A percentile compares a stretch with the other conserved stretches of the same genome.
Evolutionary conservation across 2,888 invertebrate species (phyloP).

Genomic region (Ceramica pisi): DNA sequence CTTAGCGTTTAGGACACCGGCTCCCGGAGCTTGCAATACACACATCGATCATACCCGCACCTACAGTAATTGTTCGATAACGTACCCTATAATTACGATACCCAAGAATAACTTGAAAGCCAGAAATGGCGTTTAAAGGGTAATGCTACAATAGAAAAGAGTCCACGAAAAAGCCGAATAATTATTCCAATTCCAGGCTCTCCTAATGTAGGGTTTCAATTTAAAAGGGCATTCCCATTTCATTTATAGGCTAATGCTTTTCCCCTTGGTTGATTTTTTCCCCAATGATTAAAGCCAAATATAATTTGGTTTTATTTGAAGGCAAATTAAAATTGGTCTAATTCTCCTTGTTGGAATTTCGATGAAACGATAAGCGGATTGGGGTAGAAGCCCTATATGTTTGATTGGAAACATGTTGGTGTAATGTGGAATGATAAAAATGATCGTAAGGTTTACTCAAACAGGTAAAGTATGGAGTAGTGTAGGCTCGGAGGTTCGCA

Average conservation of each 20-base stretch:
- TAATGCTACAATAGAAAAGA: constrained; percentile 23
- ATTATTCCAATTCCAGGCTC: constrained; percentile 27
- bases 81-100: constrained; percentile 16
- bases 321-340: constrained; percentile 48
- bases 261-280: constrained; percentile 28
- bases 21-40: not conserved
- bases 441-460: constrained; percentile 38
- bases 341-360: constrained; percentile 21
- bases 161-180: constrained; percentile 23
- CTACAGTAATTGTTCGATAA: constrained; percentile 29
- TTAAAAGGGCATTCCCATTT: constrained; percentile 42
- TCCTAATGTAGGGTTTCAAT: constrained; percentile 34
- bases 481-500: constrained; percentile 42
- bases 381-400: constrained; percentile 24
- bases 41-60: constrained; percentile 6
- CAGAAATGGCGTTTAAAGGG: constrained; percentile 6
- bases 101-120: constrained; percentile 10
- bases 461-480: constrained; percentile 68
- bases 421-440: constrained; percentile 46
- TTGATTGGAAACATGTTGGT: constrained; percentile 39
- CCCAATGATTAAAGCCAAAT: constrained; percentile 41
- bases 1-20: constrained; percentile 30
- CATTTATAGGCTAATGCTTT: constrained; percentile 37
- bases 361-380: constrained; percentile 43
- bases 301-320: constrained; percentile 50